Evolutionary conservation across 2,888 invertebrate genomes (phyloP), one percentile per base, ranked within the genome.

Genomic region (Rosalia funebris): DNA sequence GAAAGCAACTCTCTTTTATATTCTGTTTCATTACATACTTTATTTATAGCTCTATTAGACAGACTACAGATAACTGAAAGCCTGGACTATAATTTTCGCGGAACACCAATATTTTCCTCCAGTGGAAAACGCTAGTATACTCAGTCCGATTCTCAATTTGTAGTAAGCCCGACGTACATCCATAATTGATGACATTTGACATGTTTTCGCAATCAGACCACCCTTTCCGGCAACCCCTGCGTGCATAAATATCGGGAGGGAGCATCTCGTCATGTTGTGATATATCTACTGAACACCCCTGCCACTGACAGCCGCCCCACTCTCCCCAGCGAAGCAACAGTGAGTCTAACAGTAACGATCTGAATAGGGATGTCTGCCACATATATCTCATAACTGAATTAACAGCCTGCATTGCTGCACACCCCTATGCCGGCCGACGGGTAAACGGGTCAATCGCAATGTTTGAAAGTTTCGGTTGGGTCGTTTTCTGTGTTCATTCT

Each of bases 331-430:
- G 50, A 39, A 50, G 50, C 50, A 50, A 50, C 50, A 50, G 50
- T 50, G 39, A 50, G 39, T 48, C 50, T 39, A 39, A 50, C 50
- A 36, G 44, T 62, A 62, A 60, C 65, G 60, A 62, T 56, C 65
- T 62, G 58, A 62, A 62, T 57, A 50, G 62, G 55, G 60, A 60
- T 63, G 62, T 63, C 62, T 63, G 57, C 62, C 60, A 62, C 65
- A 62, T 58, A 68, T 66, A 63, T 66, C 66, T 65, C 65, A 66
- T 69, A 69, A 69, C 64, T 62, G 64, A 69, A 64, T 69, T 69
- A 66, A 32, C 58, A 53, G 60, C 55, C 45, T 56, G 61, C 58
- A 61, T 61, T 31, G 56, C n/a, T n/a, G n/a, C 25, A 46, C 25
- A 25, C 25, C 25, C 57, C 42, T 11, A 10, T 15, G 10, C 32